phyloP scores from a whole-genome alignment of 2,797 vertebrate species.

The Sebastiscus tertius region DNA sequence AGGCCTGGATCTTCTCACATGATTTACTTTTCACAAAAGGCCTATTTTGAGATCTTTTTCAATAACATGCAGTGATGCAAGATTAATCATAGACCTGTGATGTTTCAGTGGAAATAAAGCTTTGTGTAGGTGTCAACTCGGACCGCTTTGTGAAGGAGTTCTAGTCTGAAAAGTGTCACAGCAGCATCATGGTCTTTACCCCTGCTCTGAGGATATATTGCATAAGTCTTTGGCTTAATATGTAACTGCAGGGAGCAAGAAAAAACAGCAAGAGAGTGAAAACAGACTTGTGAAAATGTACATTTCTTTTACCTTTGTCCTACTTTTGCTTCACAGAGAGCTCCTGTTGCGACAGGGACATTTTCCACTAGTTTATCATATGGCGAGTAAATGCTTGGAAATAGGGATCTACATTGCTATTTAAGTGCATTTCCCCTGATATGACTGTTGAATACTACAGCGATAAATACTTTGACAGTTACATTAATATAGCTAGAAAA shows the following conservation, averaged over 20 bases:
- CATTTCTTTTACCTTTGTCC: background rate
- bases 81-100: background rate
- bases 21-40: conserved; percentile 34
- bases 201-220: conserved; percentile 10
- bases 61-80: conserved; percentile 6
- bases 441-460: background rate
- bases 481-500: background rate
- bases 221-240: conserved; percentile 64
- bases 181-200: conserved; percentile 18
- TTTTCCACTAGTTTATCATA: background rate
- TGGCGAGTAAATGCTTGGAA: background rate
- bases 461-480: background rate
- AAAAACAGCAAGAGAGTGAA: background rate
- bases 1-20: conserved; percentile 18
- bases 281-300: background rate
- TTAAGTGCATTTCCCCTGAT: background rate
- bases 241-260: conserved; percentile 49
- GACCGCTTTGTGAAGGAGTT: background rate
- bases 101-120: background rate
- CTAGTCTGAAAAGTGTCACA: background rate
- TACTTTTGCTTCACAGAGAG: background rate
- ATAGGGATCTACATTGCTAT: background rate
- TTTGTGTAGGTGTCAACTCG: conserved; percentile 16
- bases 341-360: background rate
- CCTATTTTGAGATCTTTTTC: conserved; percentile 28